Percentiles rank a stretch among this genome's conserved stretches.
Conservation (phyloP, 2,888 invertebrate genomes). For the Tuta absoluta region DNA sequence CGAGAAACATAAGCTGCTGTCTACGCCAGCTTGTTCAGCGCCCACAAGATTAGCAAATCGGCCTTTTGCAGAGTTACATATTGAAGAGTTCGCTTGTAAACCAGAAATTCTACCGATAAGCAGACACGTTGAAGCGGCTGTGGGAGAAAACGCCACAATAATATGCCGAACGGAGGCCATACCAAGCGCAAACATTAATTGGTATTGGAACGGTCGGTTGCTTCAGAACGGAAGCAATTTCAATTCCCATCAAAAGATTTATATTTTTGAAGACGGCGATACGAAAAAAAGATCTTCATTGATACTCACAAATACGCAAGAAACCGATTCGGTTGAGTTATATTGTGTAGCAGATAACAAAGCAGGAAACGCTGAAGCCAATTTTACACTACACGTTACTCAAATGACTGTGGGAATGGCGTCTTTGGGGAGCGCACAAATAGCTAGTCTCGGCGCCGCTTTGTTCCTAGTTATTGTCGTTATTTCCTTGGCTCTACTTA, state of each 20-base stretch:
- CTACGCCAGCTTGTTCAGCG: constrained; percentile 88
- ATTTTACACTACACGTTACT: constrained; percentile 92
- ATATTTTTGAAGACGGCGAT: constrained; percentile 88
- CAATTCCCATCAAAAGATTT: constrained; percentile 88
- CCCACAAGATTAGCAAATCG: constrained; percentile 86
- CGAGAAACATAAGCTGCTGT: constrained; percentile 87
- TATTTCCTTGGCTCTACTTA: constrained; percentile 85
- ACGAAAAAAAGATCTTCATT: constrained; percentile 89
- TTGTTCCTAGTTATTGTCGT: constrained; percentile 89
- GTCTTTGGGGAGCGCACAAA: constrained; percentile 90
- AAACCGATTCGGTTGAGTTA: constrained; percentile 91
- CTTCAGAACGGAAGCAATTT: constrained; percentile 89
- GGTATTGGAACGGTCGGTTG: constrained; percentile 92
- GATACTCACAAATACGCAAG: constrained; percentile 90
- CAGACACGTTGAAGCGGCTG: constrained; percentile 88
- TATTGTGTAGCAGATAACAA: constrained; percentile 95
- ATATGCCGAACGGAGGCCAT: constrained; percentile 90
- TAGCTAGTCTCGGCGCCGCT: constrained; percentile 91
- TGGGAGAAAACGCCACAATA: constrained; percentile 93
- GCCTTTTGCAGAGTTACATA: constrained; percentile 87
- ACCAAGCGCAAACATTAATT: constrained; percentile 90
- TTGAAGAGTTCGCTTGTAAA: constrained; percentile 93
- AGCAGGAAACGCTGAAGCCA: constrained; percentile 93
- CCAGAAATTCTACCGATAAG: constrained; percentile 89
- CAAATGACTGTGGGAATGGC: constrained; percentile 90